phyloP scores from a whole-genome alignment of 2,113 vertebrate species.

The Microtus oregoni region DNA sequence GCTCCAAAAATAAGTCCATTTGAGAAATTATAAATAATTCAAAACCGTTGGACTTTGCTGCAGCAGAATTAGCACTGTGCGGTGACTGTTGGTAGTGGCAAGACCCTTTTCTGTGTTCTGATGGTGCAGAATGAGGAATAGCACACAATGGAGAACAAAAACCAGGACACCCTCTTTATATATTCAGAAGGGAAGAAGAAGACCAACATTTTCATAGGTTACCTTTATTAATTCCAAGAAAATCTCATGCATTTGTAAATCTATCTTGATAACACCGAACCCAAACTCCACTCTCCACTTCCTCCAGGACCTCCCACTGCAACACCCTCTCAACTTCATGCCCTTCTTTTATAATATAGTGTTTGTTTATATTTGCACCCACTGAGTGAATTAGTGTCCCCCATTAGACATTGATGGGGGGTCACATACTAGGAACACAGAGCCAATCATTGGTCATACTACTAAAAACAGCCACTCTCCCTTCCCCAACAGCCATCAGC shows the following conservation, averaged over 20 bases:
- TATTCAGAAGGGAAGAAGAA: not conserved
- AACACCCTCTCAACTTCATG: not conserved
- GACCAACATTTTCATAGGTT: not conserved
- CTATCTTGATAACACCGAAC: not conserved
- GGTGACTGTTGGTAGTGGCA: rapidly evolving
- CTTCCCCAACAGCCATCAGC: not conserved
- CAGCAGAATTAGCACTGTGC: not conserved
- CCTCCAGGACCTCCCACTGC: no score
- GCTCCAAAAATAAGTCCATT: not conserved
- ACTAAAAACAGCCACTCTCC: not conserved
- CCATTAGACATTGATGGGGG: not conserved
- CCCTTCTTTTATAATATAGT: not conserved
- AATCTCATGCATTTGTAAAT: not conserved
- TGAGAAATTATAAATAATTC: constrained; percentile 13
- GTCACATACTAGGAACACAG: not conserved
- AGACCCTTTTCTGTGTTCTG: not conserved
- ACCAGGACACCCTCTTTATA: not conserved
- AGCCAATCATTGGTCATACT: not conserved
- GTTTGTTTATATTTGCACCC: not conserved
- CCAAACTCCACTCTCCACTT: not conserved
- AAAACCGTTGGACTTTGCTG: not conserved
- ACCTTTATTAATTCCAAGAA: not conserved
- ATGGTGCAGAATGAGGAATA: not conserved
- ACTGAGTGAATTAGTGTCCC: no score
- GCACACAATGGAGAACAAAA: not conserved